Conservation (phyloP, 1,140 invertebrate species). For the Drosophila miranda region DNA sequence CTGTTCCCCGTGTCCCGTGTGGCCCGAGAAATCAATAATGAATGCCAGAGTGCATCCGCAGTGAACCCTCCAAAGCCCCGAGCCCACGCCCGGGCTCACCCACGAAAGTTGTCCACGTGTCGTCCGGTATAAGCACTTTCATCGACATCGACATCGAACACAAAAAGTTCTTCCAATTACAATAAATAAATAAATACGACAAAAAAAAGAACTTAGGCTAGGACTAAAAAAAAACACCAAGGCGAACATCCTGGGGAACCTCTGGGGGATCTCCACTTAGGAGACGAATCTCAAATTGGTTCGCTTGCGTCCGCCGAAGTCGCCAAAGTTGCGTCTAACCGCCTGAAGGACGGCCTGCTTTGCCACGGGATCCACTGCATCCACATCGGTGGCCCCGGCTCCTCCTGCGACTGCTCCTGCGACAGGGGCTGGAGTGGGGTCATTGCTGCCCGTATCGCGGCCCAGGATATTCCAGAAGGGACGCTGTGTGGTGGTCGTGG, state of each 20-base stretch:
- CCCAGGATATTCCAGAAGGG: slow-evolving; percentile 78
- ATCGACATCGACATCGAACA: too few species aligned
- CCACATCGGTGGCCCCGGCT: not conserved
- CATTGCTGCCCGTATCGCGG: slow-evolving; percentile 34
- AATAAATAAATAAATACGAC: slow-evolving; percentile 67
- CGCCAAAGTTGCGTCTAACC: slow-evolving; percentile 41
- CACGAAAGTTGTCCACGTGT: slow-evolving; percentile 5
- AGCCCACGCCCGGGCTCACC: too few species aligned
- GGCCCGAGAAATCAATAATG: slow-evolving; percentile 25
- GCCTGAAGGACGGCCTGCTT: slow-evolving; percentile 39
- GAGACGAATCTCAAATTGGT: slow-evolving; percentile 60
- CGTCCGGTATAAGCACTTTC: slow-evolving; percentile 11
- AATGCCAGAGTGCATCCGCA: not conserved
- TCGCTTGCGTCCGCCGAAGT: slow-evolving; percentile 69
- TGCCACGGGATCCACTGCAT: slow-evolving; percentile 23
- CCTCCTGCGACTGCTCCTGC: not conserved
- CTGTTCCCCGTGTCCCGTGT: slow-evolving; percentile 23
- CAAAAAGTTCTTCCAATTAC: slow-evolving; percentile 34
- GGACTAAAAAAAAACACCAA: slow-evolving; percentile 27
- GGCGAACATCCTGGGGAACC: not conserved
- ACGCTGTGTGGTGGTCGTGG: slow-evolving; percentile 67
- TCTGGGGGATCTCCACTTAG: slow-evolving; percentile 8
- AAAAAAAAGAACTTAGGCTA: slow-evolving; percentile 31
- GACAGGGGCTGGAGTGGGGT: slow-evolving; percentile 4
- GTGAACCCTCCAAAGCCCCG: too few species aligned